Base-by-base conservation (phyloP, 2,888 invertebrate species). In the Seira ritae region DNA sequence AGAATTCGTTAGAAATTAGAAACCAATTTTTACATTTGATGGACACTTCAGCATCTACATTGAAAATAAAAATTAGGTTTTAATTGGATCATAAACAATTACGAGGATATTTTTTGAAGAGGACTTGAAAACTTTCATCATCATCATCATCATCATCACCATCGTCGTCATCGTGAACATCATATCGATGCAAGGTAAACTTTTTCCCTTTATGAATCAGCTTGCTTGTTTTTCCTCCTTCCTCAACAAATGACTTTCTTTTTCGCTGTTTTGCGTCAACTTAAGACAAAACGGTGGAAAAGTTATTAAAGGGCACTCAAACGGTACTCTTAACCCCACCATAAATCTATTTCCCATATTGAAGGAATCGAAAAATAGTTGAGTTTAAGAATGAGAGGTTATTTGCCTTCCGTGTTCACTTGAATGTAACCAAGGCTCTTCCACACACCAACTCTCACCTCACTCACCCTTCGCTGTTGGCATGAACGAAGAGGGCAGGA, bases 341-440 rank as follows among this genome's bases (percentile, higher is more conserved):
- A 55, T 55, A 55, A 55, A 55, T 55, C 55, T 55, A 55, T 55
- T 31, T 55, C 55, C 55, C 55, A 55, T 55, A 55, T 55, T 55
- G 55, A 55, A 55, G 6, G 6, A 55, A n/a, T 55, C 17, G 55
- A 55, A 55, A 55, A 55, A 55, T 55, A 55, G 55, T 55, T 55
- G 55, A 17, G n/a, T 55, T 3, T 17, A 55, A 55, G 55, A 55
- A 55, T 55, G 55, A 55, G 17, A 55, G 55, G 55, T 55, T 55
- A 55, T 3, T 55, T 55, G 3, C 3, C 55, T 55, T 55, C 3
- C 17, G 3, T 55, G 55, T 23, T 60, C 67, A 60, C 69, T 46
- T 74, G 62, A 46, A 37, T 70, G 70, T 73, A 73, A 74, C 55
- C 69, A 55, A 69, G 31, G 77, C 78, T 71, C 70, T 55, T 3